Evolutionary conservation across 2,888 invertebrate species (phyloP), one percentile per base, ranked within the genome.

Genomic region (Eupsilia transversa): DNA sequence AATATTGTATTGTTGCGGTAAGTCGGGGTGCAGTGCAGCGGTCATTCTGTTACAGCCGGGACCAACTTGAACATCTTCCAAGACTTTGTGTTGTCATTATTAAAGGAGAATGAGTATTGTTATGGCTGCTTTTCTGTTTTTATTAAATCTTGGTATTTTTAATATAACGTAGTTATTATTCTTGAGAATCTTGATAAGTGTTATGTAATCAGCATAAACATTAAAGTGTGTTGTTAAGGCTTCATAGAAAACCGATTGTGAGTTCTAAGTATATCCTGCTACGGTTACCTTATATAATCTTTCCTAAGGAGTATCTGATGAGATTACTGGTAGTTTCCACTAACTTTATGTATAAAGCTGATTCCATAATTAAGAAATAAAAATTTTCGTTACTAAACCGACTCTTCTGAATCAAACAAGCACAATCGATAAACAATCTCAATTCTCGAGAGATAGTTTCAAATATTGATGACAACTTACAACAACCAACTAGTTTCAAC

Each of bases 21-120:
- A 84, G 88, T 87, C 84, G 81, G 83, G 89, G 89, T 93, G 92
- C 93, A 92, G 89, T 91, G 90, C 92, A 91, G 90, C 91, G 94
- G 94, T 94, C 94, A 94, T 94, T 93, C 91, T 92, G 91, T 85
- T 91, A 90, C 90, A 89, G 89, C 89, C 89, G 87, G 79, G 89
- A 88, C 89, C 89, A 89, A 91, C 91, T 94, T 93, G 92, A 94
- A 93, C 91, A 91, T 93, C 93, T 93, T 93, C 92, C 92, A 93
- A 93, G 93, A 91, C 92, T 91, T 90, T 90, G 91, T 93, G 89
- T 91, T 89, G 91, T 92, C 93, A 92, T 94, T 94, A 94, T 94
- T 93, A 94, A 93, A 92, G 86, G 86, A 91, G 89, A 94, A 94
- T 92, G 92, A 92, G 91, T 88, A 93, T 93, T 93, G 93, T 94